A percentile compares a stretch with the other conserved stretches of the same genome.
Conservation (phyloP, 2,797 vertebrate species). For the Pantherophis alleghaniensis region DNA sequence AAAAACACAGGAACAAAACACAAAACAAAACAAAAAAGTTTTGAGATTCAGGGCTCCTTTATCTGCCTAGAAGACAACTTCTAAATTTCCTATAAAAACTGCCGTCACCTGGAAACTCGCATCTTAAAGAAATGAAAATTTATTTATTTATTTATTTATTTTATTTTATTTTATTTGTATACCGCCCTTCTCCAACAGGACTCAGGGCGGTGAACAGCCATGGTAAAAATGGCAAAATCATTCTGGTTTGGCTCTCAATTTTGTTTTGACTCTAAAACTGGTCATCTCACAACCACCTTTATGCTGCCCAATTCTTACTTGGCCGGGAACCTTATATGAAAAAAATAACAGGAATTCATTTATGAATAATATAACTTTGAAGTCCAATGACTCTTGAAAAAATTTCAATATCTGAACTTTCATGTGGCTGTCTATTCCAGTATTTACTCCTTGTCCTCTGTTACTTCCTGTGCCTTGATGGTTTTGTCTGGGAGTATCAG, state of each 20-base stretch:
- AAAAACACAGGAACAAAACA: background rate
- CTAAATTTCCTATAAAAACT: background rate
- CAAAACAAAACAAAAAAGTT: background rate
- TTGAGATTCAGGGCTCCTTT: background rate
- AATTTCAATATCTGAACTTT: background rate
- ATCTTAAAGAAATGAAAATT: background rate
- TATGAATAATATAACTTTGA: background rate
- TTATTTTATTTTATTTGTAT: no score
- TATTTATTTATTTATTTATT: no score
- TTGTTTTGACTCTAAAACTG: background rate
- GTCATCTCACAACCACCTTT: background rate
- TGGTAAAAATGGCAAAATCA: background rate
- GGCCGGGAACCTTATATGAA: background rate
- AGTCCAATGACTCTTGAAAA: background rate
- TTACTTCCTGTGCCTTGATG: background rate
- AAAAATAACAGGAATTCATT: background rate
- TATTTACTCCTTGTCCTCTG: background rate
- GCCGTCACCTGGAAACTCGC: background rate
- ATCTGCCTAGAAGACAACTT: background rate
- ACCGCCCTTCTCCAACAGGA: no score
- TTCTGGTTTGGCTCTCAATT: background rate
- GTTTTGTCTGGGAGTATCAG: background rate
- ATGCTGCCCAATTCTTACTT: background rate
- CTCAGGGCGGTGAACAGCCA: no score
- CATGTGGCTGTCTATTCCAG: background rate